Evolutionary conservation across 2,113 vertebrate species (phyloP).

Genomic region (Neomonachus schauinslandi): DNA sequence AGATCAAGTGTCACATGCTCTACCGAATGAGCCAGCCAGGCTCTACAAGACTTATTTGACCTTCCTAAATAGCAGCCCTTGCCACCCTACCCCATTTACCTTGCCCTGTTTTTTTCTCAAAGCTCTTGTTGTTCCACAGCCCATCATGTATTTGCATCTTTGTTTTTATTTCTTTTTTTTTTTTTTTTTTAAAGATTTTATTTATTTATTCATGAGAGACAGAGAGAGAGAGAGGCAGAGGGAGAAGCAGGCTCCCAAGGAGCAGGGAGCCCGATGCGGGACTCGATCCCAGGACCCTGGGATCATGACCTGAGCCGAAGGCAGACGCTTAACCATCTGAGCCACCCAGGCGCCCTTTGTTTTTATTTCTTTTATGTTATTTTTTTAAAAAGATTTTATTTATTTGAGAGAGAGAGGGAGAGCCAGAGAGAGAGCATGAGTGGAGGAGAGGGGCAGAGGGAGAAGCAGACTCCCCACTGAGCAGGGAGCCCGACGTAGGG

Average conservation of each 20-base stretch:
- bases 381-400: background rate
- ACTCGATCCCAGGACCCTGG: background rate
- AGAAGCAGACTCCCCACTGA: too few relatives aligned
- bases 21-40: background rate
- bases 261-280: too few relatives aligned
- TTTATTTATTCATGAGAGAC: background rate
- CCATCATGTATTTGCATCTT: background rate
- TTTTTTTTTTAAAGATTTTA: background rate
- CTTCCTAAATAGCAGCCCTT: background rate
- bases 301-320: background rate
- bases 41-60: background rate
- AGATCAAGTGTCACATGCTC: background rate
- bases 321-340: background rate
- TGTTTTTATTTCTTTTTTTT: background rate
- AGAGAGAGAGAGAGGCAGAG: background rate
- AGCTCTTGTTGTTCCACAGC: background rate
- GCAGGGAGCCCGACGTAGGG: too few relatives aligned
- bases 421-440: background rate
- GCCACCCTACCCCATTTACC: background rate
- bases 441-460: background rate
- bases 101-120: background rate
- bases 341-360: background rate
- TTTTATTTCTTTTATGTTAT: background rate
- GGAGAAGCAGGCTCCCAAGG: too few relatives aligned
- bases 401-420: background rate